A percentile compares a stretch with the other conserved stretches of the same genome.
phyloP scores from a whole-genome alignment of 1,140 invertebrate species.

The Schlechtendalia chinensis region DNA sequence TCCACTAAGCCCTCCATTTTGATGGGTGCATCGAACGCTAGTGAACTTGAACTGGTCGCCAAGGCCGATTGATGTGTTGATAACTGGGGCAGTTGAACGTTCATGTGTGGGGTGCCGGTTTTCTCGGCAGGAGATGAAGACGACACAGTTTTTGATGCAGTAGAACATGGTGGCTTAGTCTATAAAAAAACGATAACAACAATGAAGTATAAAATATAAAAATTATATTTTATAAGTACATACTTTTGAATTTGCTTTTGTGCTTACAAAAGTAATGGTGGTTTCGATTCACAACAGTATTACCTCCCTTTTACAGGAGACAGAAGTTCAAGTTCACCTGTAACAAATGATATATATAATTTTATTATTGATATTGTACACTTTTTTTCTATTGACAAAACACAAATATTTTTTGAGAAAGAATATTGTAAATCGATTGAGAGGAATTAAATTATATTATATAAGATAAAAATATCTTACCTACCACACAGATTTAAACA shows the following conservation, averaged over 20 bases:
- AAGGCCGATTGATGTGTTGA: conserved; percentile 34
- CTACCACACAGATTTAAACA: no score
- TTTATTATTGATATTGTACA: neutral
- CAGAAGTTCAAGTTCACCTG: conserved; percentile 25
- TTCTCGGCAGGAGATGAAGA: conserved; percentile 51
- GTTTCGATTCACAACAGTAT: conserved; percentile 40
- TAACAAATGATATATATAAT: neutral
- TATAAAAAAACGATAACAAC: neutral
- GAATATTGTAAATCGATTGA: no score
- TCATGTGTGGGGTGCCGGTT: conserved; percentile 46
- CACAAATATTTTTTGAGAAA: no score
- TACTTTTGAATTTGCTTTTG: conserved; percentile 40
- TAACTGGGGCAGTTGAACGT: conserved; percentile 29
- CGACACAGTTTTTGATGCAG: conserved; percentile 43
- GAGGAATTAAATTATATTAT: no score
- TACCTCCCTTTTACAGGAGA: conserved; percentile 49
- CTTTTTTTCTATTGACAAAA: no score
- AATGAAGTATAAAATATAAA: neutral
- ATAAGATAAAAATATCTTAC: no score
- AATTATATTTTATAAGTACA: neutral
- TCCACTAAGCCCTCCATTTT: conserved; percentile 51
- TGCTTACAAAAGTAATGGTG: conserved; percentile 48
- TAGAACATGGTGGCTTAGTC: conserved; percentile 44
- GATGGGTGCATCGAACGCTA: conserved; percentile 48
- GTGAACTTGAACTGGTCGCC: conserved; percentile 45